A percentile compares a stretch with the other conserved stretches of the same genome.
Evolutionary conservation across 35 echinoderm and acorn worm genomes (phyloP).

Genomic region (Apostichopus parvimensis): DNA sequence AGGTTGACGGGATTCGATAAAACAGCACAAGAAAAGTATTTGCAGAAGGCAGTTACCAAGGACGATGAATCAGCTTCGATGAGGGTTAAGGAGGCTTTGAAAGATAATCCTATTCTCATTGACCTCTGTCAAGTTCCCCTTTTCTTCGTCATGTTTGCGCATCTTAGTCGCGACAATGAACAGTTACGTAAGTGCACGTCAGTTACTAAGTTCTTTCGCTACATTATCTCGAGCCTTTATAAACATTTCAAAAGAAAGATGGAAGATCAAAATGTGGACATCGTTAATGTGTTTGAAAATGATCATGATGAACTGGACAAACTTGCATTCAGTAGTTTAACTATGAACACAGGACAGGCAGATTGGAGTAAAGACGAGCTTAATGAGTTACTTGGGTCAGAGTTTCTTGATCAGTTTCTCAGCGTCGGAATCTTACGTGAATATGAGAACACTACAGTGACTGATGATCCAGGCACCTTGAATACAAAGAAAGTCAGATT

Average conservation of each 20-base stretch:
- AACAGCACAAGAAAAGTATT: not conserved
- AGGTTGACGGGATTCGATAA: slow-evolving; percentile 7
- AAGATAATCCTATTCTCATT: not conserved
- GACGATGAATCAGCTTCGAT: not conserved
- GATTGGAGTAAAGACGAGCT: not conserved
- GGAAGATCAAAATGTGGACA: slow-evolving; percentile 9
- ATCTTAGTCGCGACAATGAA: not conserved
- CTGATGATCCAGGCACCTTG: not conserved
- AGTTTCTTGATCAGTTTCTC: not conserved
- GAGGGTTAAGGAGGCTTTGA: not conserved
- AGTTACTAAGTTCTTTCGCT: slow-evolving; percentile 6
- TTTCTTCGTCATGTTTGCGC: slow-evolving; percentile 15
- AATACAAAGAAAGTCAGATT: not conserved
- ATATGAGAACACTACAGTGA: not conserved
- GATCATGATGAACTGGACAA: not conserved
- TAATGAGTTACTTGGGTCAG: not conserved
- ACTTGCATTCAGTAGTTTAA: not conserved
- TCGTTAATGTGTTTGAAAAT: not conserved
- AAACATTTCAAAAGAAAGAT: slow-evolving; percentile 15
- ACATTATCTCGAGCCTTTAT: not conserved
- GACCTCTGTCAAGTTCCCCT: slow-evolving; percentile 27
- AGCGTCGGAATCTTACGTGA: not conserved
- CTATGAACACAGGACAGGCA: not conserved
- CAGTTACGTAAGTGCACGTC: not conserved
- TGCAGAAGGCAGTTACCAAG: not conserved